Evolutionary conservation across 2,113 vertebrate species (phyloP).

Genomic region (Smithornis capensis): DNA sequence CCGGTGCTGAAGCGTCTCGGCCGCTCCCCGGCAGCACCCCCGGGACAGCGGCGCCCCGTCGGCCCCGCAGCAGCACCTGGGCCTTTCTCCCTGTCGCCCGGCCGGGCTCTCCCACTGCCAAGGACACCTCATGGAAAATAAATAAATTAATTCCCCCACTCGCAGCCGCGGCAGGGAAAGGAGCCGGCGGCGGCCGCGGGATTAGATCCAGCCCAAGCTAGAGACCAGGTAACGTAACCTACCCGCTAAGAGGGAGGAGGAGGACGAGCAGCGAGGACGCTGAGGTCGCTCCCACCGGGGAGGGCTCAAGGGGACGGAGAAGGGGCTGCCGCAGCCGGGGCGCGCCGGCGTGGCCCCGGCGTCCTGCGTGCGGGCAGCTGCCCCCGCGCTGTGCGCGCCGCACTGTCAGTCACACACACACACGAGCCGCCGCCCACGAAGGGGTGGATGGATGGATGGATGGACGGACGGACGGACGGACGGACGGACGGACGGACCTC

Average conservation of each 20-base stretch:
- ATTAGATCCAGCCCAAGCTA: constrained; percentile 40
- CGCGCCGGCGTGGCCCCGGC: background rate
- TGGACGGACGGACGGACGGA: fast-evolving
- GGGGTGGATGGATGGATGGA: background rate
- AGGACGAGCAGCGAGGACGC: constrained; percentile 9
- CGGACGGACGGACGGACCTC: background rate
- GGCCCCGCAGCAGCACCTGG: background rate
- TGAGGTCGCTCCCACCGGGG: background rate
- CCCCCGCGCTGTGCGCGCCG: background rate
- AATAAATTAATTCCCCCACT: constrained; percentile 73
- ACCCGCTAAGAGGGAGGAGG: constrained; percentile 10
- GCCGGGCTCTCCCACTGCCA: constrained; percentile 16
- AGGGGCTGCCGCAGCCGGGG: background rate
- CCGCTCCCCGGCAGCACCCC: constrained; percentile 16
- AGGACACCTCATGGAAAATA: constrained; percentile 64
- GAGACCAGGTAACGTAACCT: constrained; percentile 64
- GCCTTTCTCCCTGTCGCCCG: background rate
- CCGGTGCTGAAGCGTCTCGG: constrained; percentile 19
- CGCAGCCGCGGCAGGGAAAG: constrained; percentile 30
- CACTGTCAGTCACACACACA: constrained; percentile 1
- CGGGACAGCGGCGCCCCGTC: background rate
- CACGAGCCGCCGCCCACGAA: background rate
- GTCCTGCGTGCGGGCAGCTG: background rate
- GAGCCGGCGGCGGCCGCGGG: constrained; percentile 28
- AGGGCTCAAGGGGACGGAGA: background rate